Evolutionary conservation across 2,113 vertebrate species (phyloP), one percentile per base, ranked within the genome.

Genomic region (Oncorhynchus keta): DNA sequence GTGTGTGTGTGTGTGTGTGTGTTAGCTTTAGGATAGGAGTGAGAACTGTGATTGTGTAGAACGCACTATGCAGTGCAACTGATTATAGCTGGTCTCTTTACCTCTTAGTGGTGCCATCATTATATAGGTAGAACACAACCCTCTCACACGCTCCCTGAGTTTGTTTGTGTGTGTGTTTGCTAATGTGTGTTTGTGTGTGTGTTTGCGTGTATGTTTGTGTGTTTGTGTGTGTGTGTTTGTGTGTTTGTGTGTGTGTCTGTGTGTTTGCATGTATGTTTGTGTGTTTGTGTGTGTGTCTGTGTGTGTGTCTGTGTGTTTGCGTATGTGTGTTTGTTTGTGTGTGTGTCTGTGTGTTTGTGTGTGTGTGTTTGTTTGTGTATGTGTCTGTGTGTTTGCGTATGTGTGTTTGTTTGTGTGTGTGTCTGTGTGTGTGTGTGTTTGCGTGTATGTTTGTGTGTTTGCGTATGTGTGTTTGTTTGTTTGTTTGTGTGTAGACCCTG

Each of bases 121-220:
- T 51, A 16, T 4, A 12, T 16, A 16, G 49, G 3, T 11, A 16
- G 1, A 51, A 51, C 49, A 51, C 35, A 8, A 39, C 35, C 9
- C 7, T 8, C 35, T 14, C 49, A 51, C 49, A 16, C 1, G 4
- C 11, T 51, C 13, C 16, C 14, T 26, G 68, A 13, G 35, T 30
- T 45, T 45, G 68, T 4, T 68, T 22, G 28, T 70, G 70, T 24
- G n/a, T 69, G 55, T 59, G 18, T 73, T 22, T 67, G 59, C 76
- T 24, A 24, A 24, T 24, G 45, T 69, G 24, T 32, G 20, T 68
- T 20, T 66, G 7, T 39, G 2, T 32, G 30, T 32, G 30, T 32
- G 30, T 30, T 30, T 30, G 30, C 4, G 9, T 71, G 14, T n/a
- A 2, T 13, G 68, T 13, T 5, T 48, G 76, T 71, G 22, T 45